These are phyloP conservation scores for Drosophila maculinotata DNA, from an alignment of 2,888 invertebrate genomes.

Conservation along the genomic window DNA sequence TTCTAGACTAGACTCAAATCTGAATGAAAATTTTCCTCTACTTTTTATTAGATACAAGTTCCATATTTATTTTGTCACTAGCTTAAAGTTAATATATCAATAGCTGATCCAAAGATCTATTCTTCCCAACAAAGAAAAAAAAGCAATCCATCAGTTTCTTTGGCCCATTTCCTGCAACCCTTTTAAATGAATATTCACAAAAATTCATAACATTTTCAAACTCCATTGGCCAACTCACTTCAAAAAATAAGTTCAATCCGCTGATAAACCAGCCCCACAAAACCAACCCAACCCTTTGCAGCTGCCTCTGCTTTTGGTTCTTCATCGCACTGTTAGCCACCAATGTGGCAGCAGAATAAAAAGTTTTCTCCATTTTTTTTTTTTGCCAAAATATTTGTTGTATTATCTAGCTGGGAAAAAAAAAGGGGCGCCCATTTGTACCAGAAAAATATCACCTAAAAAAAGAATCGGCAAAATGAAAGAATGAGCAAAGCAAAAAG, in stretches of 20 bases:
- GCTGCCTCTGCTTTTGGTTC: constrained; percentile 1
- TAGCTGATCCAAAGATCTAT: background rate
- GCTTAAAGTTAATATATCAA: no score
- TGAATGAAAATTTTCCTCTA: no score
- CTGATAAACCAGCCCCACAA: constrained; percentile 33
- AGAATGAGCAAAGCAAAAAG: constrained; percentile 28
- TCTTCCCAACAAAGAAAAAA: no score
- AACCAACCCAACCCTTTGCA: constrained; percentile 30
- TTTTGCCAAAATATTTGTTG: constrained; percentile 60
- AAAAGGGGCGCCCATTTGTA: constrained; percentile 33
- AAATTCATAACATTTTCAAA: constrained; percentile 30
- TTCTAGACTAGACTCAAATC: no score
- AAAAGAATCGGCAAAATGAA: constrained; percentile 22
- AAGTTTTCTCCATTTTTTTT: constrained; percentile 30
- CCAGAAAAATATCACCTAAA: constrained; percentile 40
- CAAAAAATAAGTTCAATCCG: constrained; percentile 37
- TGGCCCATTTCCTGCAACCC: constrained; percentile 4
- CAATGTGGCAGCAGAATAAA: constrained; percentile 57
- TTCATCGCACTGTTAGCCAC: constrained; percentile 38
- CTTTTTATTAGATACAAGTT: no score
- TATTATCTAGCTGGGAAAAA: constrained; percentile 66
- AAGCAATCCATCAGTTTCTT: constrained; percentile 1
- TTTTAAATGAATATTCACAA: constrained; percentile 30
- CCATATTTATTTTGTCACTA: no score
- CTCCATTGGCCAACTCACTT: constrained; percentile 15